Conservation (phyloP, 2,113 vertebrate species). For the Vimba vimba region DNA sequence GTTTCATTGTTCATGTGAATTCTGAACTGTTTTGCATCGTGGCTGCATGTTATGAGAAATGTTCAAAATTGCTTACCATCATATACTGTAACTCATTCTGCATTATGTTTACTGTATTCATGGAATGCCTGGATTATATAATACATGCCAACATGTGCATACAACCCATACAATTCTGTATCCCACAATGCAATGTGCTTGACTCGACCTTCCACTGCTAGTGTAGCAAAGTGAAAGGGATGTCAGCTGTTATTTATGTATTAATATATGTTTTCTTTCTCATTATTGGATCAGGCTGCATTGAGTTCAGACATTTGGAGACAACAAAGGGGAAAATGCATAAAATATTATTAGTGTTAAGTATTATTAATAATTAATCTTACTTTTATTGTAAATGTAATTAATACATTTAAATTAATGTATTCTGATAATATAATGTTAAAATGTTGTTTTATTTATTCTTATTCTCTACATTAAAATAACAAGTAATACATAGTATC, state of each 20-base stretch:
- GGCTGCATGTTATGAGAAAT: background rate
- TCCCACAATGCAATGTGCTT: background rate
- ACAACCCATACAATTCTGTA: background rate
- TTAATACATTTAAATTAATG: no score
- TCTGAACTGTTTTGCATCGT: background rate
- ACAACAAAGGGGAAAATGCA: no score
- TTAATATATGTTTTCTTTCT: background rate
- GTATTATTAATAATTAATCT: background rate
- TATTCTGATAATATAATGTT: background rate
- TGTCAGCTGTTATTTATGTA: background rate
- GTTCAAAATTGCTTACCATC: background rate
- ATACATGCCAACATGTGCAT: background rate
- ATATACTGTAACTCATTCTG: background rate
- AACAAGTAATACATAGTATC: background rate
- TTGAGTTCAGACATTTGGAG: background rate
- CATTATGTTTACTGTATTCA: background rate
- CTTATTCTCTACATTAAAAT: background rate
- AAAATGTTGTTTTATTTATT: background rate
- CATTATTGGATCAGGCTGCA: background rate
- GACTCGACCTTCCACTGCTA: background rate
- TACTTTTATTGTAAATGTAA: background rate
- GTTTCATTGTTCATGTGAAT: background rate
- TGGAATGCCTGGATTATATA: background rate
- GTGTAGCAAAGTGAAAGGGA: background rate
- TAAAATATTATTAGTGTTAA: no score